These are phyloP conservation scores for Sorex araneus DNA, from an alignment of 2,113 vertebrate genomes.

Conservation along the genomic window DNA sequence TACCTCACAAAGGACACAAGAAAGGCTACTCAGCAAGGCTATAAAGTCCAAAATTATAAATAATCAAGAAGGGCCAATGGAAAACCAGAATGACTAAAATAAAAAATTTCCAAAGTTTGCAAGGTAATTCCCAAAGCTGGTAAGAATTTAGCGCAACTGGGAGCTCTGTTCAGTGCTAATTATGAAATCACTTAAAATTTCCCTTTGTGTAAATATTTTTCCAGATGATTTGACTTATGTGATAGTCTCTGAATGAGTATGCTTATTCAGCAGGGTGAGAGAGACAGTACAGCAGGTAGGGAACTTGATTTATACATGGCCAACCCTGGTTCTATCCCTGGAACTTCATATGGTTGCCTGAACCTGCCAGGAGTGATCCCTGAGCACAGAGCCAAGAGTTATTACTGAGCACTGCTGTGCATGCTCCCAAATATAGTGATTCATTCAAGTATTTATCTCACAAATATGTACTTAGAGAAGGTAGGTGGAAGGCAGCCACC, in stretches of 20 bases:
- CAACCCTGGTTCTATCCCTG: not conserved
- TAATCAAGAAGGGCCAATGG: conserved; percentile 39
- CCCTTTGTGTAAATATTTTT: conserved; percentile 10
- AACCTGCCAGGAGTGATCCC: too few species aligned
- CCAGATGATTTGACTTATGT: conserved; percentile 21
- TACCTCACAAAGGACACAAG: not conserved
- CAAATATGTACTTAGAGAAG: not conserved
- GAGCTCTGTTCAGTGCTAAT: not conserved
- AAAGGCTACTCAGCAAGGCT: not conserved
- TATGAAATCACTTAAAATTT: conserved; percentile 37
- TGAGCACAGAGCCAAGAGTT: too few species aligned
- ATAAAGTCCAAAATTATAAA: conserved; percentile 6
- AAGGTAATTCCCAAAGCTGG: not conserved
- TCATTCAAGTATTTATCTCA: conserved; percentile 7
- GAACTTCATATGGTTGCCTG: not conserved
- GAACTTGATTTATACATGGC: not conserved
- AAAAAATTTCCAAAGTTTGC: not conserved
- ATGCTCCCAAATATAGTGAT: not conserved
- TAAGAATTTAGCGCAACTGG: not conserved
- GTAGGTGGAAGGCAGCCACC: not conserved
- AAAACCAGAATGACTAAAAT: not conserved
- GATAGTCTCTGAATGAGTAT: conserved; percentile 24
- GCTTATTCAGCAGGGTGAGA: not conserved
- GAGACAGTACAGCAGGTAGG: not conserved
- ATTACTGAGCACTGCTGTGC: too few species aligned